Conservation (phyloP, 2,797 vertebrate species). For the Pagetopsis macropterus region DNA sequence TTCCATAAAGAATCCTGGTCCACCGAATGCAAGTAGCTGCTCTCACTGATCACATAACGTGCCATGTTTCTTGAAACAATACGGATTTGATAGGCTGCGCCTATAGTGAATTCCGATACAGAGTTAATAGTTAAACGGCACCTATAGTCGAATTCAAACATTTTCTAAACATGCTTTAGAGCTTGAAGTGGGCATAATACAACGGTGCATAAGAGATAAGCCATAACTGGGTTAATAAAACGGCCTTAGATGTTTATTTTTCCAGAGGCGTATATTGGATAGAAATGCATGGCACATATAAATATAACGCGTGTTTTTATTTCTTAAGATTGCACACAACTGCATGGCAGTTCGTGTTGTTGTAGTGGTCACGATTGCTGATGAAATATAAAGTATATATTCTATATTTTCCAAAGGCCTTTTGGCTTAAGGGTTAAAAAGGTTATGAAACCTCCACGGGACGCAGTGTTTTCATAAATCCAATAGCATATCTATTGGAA, state of each 20-base stretch:
- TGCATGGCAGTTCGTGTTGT: conserved; percentile 35
- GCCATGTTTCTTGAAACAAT: conserved; percentile 73
- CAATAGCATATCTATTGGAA: conserved; percentile 64
- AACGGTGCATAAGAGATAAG: not conserved
- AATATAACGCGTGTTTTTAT: conserved; percentile 29
- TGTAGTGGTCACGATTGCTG: conserved; percentile 33
- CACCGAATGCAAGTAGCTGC: conserved; percentile 70
- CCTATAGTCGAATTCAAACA: conserved; percentile 20
- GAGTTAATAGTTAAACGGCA: conserved; percentile 31
- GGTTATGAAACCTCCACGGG: conserved; percentile 67
- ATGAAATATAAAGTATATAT: conserved; percentile 53
- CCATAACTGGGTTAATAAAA: conserved; percentile 37
- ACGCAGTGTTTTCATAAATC: conserved; percentile 60
- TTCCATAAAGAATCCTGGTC: conserved; percentile 70
- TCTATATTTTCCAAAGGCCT: conserved; percentile 62
- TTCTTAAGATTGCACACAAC: conserved; percentile 30
- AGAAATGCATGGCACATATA: conserved; percentile 40
- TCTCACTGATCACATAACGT: conserved; percentile 74
- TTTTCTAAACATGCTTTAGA: conserved; percentile 11
- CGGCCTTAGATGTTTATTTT: conserved; percentile 30
- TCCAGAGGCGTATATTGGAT: conserved; percentile 26
- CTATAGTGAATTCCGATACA: conserved; percentile 61
- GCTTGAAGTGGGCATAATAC: conserved; percentile 30
- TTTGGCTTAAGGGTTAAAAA: conserved; percentile 67
- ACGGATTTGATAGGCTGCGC: conserved; percentile 56